Evolutionary conservation across 2,113 vertebrate species (phyloP).

Genomic region (Lampris incognitus): DNA sequence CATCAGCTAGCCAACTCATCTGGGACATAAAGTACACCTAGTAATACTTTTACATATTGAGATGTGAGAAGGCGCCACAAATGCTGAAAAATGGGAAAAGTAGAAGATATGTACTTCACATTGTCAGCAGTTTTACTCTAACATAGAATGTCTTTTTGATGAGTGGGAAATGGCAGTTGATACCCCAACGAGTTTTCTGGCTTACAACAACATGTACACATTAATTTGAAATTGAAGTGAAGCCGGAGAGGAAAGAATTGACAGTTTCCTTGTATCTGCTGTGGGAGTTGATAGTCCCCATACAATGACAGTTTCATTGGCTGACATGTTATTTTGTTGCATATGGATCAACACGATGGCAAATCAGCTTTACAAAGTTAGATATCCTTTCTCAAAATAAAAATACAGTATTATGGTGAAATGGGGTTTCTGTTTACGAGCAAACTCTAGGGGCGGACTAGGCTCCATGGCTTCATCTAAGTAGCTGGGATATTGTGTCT

Average conservation of each 20-base stretch:
- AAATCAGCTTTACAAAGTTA: conserved; percentile 2
- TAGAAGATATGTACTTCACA: background rate
- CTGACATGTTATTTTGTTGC: conserved; percentile 23
- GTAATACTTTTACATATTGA: background rate
- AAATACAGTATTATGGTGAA: no score
- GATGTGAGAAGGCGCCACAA: background rate
- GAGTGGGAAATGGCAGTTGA: no score
- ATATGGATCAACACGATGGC: conserved; percentile 28
- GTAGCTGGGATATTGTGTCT: no score
- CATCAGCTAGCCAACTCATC: background rate
- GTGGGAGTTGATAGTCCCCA: conserved; percentile 53
- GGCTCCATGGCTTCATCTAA: background rate
- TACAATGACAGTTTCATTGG: conserved; percentile 42
- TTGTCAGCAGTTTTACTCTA: conserved; percentile 18
- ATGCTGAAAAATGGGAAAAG: conserved; percentile 2
- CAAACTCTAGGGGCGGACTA: no score
- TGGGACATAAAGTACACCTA: background rate
- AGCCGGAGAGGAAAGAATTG: conserved; percentile 13
- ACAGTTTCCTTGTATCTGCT: conserved; percentile 47
- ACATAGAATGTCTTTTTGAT: background rate
- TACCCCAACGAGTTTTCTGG: conserved; percentile 29
- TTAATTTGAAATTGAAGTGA: conserved; percentile 33
- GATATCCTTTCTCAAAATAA: background rate
- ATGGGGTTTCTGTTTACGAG: no score
- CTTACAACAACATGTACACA: conserved; percentile 33